These are phyloP conservation scores for Lithosia quadra DNA, from an alignment of 2,888 invertebrate species.

Conservation along the genomic window DNA sequence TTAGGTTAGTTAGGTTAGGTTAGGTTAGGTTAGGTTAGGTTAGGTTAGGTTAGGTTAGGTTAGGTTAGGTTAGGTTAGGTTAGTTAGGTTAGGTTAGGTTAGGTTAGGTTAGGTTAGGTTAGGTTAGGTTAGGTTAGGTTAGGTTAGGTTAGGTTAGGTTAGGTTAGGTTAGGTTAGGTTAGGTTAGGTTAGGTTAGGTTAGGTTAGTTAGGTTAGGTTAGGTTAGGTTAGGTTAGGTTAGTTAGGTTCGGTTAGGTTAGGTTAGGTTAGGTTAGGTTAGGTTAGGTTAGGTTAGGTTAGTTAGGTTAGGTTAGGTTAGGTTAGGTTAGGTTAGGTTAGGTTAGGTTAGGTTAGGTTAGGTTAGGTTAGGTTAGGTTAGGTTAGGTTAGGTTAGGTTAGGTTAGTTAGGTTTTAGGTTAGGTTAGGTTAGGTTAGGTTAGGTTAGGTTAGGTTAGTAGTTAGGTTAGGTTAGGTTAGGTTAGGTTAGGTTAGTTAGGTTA, in stretches of 20 bases:
- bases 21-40: slow-evolving; percentile 45
- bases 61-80: slow-evolving; percentile 39
- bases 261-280: slow-evolving; percentile 35
- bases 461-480: slow-evolving; percentile 40
- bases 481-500: slow-evolving; percentile 42
- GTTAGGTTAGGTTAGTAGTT: no score
- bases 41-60: slow-evolving; percentile 44
- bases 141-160: slow-evolving; percentile 40
- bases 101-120: slow-evolving; percentile 38
- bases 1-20: slow-evolving; percentile 34
- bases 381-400: slow-evolving; percentile 43
- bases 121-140: slow-evolving; percentile 32
- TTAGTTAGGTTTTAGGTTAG: slow-evolving; percentile 37
- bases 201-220: slow-evolving; percentile 30
- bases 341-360: slow-evolving; percentile 44
- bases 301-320: slow-evolving; percentile 27
- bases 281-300: slow-evolving; percentile 37
- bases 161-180: slow-evolving; percentile 42
- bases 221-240: slow-evolving; percentile 36
- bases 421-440: slow-evolving; percentile 33
- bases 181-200: slow-evolving; percentile 29
- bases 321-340: slow-evolving; percentile 43
- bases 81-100: slow-evolving; percentile 34
- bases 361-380: slow-evolving; percentile 43
- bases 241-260: slow-evolving; percentile 34